Percentiles rank a stretch among this genome's conserved stretches.
Conservation (phyloP, 2,113 vertebrate species). For the Genyomyrus donnyi region DNA sequence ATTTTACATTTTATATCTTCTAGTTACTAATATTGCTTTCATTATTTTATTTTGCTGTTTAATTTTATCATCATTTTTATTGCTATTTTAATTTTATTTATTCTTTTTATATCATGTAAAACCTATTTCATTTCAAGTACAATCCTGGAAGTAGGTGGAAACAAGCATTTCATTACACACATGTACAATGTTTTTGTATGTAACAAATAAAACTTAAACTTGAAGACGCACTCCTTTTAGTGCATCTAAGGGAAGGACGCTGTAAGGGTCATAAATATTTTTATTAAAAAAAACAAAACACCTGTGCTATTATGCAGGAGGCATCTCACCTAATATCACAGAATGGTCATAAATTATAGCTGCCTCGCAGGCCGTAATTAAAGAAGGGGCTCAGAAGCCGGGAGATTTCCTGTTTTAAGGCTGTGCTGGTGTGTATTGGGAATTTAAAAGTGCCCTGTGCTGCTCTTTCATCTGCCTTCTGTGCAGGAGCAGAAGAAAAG, state of each 20-base stretch:
- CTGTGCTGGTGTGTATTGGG: neutral
- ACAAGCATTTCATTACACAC: neutral
- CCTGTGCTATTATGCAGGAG: neutral
- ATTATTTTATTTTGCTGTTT: neutral
- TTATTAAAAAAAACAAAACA: neutral
- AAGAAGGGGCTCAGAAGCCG: neutral
- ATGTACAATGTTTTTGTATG: neutral
- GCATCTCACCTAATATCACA: neutral
- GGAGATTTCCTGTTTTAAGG: neutral
- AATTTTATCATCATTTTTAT: neutral
- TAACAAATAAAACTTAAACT: neutral
- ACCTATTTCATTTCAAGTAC: neutral
- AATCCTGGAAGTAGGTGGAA: neutral
- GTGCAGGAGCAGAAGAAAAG: neutral
- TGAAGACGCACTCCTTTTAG: neutral
- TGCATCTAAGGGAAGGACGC: neutral
- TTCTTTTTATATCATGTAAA: neutral
- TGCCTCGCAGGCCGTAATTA: conserved; percentile 1
- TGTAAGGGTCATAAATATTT: neutral
- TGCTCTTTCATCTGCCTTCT: neutral
- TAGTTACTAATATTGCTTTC: neutral
- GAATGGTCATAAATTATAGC: neutral
- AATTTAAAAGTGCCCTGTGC: neutral
- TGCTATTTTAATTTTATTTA: neutral
- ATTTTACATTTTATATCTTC: neutral